Conservation (phyloP, 2,888 invertebrate species). For the Ennomos quercinarius region DNA sequence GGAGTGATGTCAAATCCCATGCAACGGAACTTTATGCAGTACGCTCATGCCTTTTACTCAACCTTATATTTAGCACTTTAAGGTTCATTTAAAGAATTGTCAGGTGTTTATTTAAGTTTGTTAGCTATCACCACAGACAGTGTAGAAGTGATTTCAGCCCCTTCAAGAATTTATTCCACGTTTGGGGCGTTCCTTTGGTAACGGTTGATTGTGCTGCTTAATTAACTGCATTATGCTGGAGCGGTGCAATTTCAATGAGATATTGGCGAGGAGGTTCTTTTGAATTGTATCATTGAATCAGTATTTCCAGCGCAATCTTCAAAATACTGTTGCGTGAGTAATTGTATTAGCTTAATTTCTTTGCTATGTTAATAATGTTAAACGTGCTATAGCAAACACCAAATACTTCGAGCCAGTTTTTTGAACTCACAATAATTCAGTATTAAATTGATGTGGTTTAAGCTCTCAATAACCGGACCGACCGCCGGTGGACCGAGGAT, state of each 20-base stretch:
- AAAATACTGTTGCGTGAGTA: neutral
- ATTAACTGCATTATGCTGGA: conserved; percentile 77
- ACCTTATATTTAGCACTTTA: conserved; percentile 28
- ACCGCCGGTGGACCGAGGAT: too few relatives aligned
- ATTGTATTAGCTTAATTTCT: too few relatives aligned
- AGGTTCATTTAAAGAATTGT: conserved; percentile 36
- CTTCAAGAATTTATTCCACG: conserved; percentile 77
- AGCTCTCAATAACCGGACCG: too few relatives aligned
- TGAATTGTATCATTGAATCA: conserved; percentile 14
- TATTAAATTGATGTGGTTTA: too few relatives aligned
- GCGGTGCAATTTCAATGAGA: conserved; percentile 57
- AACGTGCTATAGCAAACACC: too few relatives aligned
- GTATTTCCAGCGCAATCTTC: conserved; percentile 8
- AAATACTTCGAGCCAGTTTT: too few relatives aligned
- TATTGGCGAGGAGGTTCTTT: conserved; percentile 25
- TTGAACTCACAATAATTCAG: too few relatives aligned
- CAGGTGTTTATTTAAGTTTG: conserved; percentile 45
- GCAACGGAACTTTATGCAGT: conserved; percentile 44
- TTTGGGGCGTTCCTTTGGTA: conserved; percentile 81
- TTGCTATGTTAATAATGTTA: too few relatives aligned
- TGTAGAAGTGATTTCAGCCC: conserved; percentile 69
- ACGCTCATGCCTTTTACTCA: neutral
- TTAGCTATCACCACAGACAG: conserved; percentile 59
- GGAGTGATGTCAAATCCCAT: conserved; percentile 75
- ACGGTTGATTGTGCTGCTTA: conserved; percentile 80